Conservation (phyloP, 2,888 invertebrate genomes). For the Polyploca ridens region DNA sequence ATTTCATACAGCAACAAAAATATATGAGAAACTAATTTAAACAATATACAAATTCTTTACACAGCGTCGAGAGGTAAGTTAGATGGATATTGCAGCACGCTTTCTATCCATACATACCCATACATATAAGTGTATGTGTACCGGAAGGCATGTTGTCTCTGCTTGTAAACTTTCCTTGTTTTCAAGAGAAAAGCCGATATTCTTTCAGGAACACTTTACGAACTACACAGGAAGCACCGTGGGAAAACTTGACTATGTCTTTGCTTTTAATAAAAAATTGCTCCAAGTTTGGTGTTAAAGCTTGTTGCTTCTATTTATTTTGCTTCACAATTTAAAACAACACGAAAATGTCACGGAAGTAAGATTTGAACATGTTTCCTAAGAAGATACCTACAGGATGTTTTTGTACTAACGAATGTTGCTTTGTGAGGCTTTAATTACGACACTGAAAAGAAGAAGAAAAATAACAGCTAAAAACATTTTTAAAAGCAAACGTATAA, state of each 20-base stretch:
- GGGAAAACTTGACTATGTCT: conserved; percentile 27
- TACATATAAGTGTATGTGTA: neutral
- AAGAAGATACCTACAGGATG: neutral
- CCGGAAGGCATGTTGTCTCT: conserved; percentile 5
- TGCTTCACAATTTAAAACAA: neutral
- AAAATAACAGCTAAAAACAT: neutral
- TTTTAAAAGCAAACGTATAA: conserved; percentile 3
- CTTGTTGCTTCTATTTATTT: conserved; percentile 28
- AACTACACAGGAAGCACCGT: conserved; percentile 28
- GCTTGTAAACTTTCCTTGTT: conserved; percentile 9
- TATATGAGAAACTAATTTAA: neutral
- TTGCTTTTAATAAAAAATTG: conserved; percentile 28
- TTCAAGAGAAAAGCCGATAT: neutral
- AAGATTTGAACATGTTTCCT: neutral
- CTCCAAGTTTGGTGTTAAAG: conserved; percentile 15
- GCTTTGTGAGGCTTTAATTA: neutral
- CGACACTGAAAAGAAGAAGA: neutral
- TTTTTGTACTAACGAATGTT: neutral
- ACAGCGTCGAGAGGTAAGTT: neutral
- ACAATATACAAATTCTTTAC: neutral
- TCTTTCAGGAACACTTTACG: conserved; percentile 28
- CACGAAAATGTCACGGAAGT: neutral
- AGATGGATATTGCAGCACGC: neutral
- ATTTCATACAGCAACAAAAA: no score
- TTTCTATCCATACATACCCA: neutral